Base-by-base conservation (phyloP, 2,888 invertebrate species). In the Enchytraeus crypticus region DNA sequence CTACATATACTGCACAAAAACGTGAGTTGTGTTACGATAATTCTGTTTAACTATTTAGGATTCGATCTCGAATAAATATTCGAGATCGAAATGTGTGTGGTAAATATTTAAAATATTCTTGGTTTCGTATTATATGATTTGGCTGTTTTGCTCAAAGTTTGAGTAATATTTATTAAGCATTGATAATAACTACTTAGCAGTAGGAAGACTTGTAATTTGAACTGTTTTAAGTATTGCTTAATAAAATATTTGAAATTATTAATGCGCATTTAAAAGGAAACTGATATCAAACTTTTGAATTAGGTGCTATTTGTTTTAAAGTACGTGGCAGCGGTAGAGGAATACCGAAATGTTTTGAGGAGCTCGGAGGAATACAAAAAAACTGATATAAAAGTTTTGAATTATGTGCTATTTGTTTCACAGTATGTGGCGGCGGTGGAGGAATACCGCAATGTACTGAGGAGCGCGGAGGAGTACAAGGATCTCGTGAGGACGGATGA, bases 361-460 rank as follows among this genome's bases (percentile, higher is more conserved):
- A 78, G 85, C 18, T 18, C 38, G 18, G 11, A 18, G 8, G 38
- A 8, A 38, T 11, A 38, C 11, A 38, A 38, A 38, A 38, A 38
- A 38, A 38, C 18, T 38, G 38, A 8, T 38, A 8, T 18, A 38
- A 38, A 34, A 2, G 53, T 14, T n/a, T 14, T 38, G n/a, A 33
- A 26, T 33, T 33, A 8, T 14, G n/a, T 8, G 18, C 5, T 45
- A 8, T 47, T 8, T 14, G 5, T 8, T 5, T 21, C 29, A 1
- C 65, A 77, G 65, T 83, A 81, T 68, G 66, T 70, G 0, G 75
- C 81, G 56, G 86, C 88, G 0, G 83, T 84, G 1, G 81, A 82
- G 23, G 77, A 81, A 64, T 88, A 89, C 73, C 79, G 85, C 43
- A 79, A 81, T 56, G 85, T 86, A 0, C 72, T 88, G 49, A 79